Evolutionary conservation across 2,888 invertebrate species (phyloP), one percentile per base, ranked within the genome.

Genomic region (Augochlorella aurata): DNA sequence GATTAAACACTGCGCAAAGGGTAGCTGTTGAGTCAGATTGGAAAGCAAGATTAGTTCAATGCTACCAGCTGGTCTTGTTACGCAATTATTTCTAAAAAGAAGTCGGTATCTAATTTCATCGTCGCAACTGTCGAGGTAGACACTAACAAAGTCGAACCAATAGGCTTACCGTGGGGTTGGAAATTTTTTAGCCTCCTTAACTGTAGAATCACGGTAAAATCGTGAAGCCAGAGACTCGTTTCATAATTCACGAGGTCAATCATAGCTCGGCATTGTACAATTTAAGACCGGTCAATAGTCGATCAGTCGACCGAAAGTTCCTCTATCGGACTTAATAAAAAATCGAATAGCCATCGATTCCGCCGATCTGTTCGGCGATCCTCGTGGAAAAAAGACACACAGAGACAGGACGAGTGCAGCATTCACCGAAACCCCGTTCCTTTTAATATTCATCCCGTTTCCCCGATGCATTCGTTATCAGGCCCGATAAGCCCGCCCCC

Each of bases 391-490:
- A 61, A 21, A 24, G 16, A 49, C 38, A 38, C 38, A 38, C 4
- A 38, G 38, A 54, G 1, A 58, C 38, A 58, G 21, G 29, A 61
- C 29, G 24, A n/a, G 12, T 7, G 1, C 8, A 63, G 21, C 63
- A 38, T 44, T 73, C 72, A 16, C 38, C 49, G 50, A 10, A 21
- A 44, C 45, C 38, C 24, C 29, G 45, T 54, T 68, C 54, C 65
- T 76, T 81, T 69, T 77, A 73, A 81, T 77, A 73, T 73, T 73
- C 82, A 66, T 66, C 50, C 69, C 49, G 50, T 70, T 75, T 65
- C 47, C 66, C 74, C 74, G 52, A 54, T 74, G 68, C 61, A 71
- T 82, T 81, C 54, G 77, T 81, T 82, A 74, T 77, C 71, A 76
- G 29, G 29, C 63, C n/a, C 71, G 78, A 78, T 82, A 75, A 81